A percentile compares a stretch with the other conserved stretches of the same genome.
Evolutionary conservation across 2,113 vertebrate species (phyloP).

Genomic region (Epinephelus fuscoguttatus): DNA sequence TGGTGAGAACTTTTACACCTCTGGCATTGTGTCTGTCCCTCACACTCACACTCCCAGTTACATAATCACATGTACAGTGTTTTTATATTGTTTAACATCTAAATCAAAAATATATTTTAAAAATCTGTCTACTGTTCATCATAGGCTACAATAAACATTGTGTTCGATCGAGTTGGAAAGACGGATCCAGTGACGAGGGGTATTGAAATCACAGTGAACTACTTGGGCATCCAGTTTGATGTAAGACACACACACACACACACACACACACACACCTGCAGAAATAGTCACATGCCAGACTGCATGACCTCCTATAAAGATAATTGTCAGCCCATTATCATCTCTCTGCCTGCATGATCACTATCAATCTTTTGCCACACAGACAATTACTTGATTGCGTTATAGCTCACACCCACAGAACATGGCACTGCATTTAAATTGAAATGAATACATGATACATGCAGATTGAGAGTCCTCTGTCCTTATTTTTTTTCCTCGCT

Average conservation of each 20-base stretch:
- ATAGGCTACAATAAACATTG: constrained; percentile 98
- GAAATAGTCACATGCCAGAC: constrained; percentile 12
- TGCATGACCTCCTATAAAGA: constrained; percentile 42
- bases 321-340: constrained; percentile 44
- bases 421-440: background rate
- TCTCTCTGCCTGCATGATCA: constrained; percentile 18
- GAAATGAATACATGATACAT: background rate
- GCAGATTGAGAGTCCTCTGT: background rate
- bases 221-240: constrained; percentile 98
- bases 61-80: background rate
- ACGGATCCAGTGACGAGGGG: constrained; percentile 98
- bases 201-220: constrained; percentile 99
- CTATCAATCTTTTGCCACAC: constrained; percentile 8
- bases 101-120: background rate
- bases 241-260: constrained; percentile 82
- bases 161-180: constrained; percentile 98
- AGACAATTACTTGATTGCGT: constrained; percentile 10
- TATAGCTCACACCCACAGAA: background rate
- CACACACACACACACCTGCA: constrained; percentile 14
- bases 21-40: background rate
- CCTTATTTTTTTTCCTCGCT: background rate
- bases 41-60: background rate
- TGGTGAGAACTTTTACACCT: constrained; percentile 86
- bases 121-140: constrained; percentile 4
- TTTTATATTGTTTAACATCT: background rate